Evolutionary conservation across 2,888 invertebrate genomes (phyloP), one percentile per base, ranked within the genome.

Genomic region (Beris morrisii): DNA sequence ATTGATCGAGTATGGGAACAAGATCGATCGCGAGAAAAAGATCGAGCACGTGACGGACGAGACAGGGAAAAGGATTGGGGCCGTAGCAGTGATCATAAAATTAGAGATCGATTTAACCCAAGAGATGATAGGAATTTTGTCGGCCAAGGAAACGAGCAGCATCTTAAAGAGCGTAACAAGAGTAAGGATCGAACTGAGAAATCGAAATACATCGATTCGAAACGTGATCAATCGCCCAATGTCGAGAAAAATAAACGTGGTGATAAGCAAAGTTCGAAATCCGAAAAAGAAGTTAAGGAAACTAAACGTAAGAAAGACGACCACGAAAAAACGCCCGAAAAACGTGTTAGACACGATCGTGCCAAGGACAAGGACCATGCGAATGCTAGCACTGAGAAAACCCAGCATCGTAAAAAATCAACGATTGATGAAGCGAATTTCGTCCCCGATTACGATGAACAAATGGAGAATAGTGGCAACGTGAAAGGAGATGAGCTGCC

Each of bases 391-490:
- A 28, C 30, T 4, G 65, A 65, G 5, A 76, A 44, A 50, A 50
- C 5, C 52, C 15, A 13, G 38, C 85, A 86, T 75, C 81, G 87
- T 70, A 87, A 89, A 72, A 88, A 89, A 73, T 85, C 88, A 7
- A 85, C 86, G 5, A 78, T 90, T 50, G 89, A 90, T 72, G 91
- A 91, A 78, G 85, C 89, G 0, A 87, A 84, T 74, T 90, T 90
- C 74, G 90, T 88, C 73, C 90, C 89, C 0, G 90, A 90, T 75
- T 90, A 90, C 76, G 90, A 90, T 71, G 86, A 84, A 74, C 88
- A 89, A 68, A 84, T 82, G 22, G 88, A 89, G 72, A 81, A 82
- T 3, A 88, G 88, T 69, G 84, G 83, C 12, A 55, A 55, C 32
- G 74, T 7, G 59, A 83, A 82, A 67, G 5, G 44, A 71, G 1